These are phyloP conservation scores for Drosophila cognata DNA, from an alignment of 2,888 invertebrate genomes.

Conservation along the genomic window DNA sequence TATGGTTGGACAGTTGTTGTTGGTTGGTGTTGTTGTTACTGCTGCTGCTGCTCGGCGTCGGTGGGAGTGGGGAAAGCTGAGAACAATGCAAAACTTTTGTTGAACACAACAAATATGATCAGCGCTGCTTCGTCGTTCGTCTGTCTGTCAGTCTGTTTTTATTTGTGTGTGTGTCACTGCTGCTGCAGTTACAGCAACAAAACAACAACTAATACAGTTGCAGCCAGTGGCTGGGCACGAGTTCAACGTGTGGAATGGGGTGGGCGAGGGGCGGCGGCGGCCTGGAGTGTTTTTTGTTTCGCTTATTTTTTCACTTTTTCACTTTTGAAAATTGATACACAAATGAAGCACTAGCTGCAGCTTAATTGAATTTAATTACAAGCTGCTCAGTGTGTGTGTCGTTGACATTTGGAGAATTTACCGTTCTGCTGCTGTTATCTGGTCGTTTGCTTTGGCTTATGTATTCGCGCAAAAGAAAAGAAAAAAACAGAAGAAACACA, in stretches of 20 bases:
- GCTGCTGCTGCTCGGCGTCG: slow-evolving; percentile 52
- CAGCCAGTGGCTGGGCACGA: slow-evolving; percentile 44
- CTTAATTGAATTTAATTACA: slow-evolving; percentile 83
- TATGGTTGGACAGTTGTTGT: slow-evolving; percentile 29
- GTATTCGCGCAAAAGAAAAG: slow-evolving; percentile 49
- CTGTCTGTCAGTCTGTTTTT: neutral
- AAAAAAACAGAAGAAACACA: slow-evolving; percentile 32
- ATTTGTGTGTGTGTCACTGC: slow-evolving; percentile 10
- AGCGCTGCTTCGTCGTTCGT: slow-evolving; percentile 28
- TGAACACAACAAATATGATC: slow-evolving; percentile 52
- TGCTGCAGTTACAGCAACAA: slow-evolving; percentile 45
- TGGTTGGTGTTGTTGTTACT: slow-evolving; percentile 18
- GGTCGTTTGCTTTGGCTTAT: slow-evolving; percentile 54
- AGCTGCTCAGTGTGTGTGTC: slow-evolving; percentile 37
- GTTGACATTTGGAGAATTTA: slow-evolving; percentile 62
- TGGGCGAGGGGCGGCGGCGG: slow-evolving; percentile 10
- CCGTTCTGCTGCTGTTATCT: slow-evolving; percentile 55
- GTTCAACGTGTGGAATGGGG: slow-evolving; percentile 36
- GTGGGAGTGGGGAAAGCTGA: slow-evolving; percentile 44
- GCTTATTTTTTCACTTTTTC: slow-evolving; percentile 15
- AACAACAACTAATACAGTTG: slow-evolving; percentile 29
- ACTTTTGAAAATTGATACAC: slow-evolving; percentile 60
- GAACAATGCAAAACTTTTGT: slow-evolving; percentile 67
- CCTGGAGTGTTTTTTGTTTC: slow-evolving; percentile 13
- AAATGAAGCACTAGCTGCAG: slow-evolving; percentile 68